Evolutionary conservation across 2,888 invertebrate species (phyloP), one percentile per base, ranked within the genome.

Genomic region (Eurois occulta): DNA sequence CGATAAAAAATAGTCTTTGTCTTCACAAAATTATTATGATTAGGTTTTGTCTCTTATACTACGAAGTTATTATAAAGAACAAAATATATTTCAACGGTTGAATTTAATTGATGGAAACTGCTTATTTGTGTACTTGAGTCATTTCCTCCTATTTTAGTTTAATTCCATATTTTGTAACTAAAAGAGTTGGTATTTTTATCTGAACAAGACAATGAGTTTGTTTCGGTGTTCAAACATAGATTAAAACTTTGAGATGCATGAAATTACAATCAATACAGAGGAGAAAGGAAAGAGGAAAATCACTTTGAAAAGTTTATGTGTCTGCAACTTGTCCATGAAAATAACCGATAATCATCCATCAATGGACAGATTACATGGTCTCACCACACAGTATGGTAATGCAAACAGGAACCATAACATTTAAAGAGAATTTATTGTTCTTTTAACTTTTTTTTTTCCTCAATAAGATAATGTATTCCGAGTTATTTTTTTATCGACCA

Each of bases 1-100:
- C 78, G 64, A 1, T 52, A 76, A 80, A 75, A 86, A 80, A 77
- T 69, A 28, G 41, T 80, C 83, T 79, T 85, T 87, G 87, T 88
- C 76, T 82, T 41, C 41, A 78, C 32, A 58, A 64, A 72, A 72
- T 78, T 75, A 72, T 75, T 75, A 21, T 66, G 77, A 69, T 71
- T 78, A 69, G 32, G 52, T 24, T 66, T 55, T 58, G 68, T 48
- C 3, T 73, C 6, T 55, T 67, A 62, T 43, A 67, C 69, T 79
- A 65, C 55, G 72, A 77, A 75, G 65, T 69, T 21, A 71, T 62
- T 62, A n/a, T n/a, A 41, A 28, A 75, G 64, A 65, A 75, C 46
- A 18, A 72, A 75, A 79, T 72, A 65, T 62, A 62, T 78, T 78
- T 71, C 66, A 58, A 68, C n/a, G 46, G 11, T 60, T 60, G 43